phyloP scores from a whole-genome alignment of 1,140 invertebrate genomes.

The Latrodectus geometricus region DNA sequence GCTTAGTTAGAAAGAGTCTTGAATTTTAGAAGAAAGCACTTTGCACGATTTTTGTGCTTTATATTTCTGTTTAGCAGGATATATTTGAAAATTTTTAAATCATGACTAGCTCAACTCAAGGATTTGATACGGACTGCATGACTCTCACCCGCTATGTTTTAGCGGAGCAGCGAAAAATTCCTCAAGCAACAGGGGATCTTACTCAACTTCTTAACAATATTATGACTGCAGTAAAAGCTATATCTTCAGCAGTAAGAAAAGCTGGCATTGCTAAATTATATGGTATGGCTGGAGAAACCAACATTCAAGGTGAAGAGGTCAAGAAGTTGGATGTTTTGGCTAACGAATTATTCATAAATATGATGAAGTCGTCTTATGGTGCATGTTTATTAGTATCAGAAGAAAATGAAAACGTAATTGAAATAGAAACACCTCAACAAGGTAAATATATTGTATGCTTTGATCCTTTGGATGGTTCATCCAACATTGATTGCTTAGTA shows the following conservation, averaged over 20 bases:
- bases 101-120: conserved; percentile 60
- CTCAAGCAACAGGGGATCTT: conserved; percentile 91
- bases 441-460: conserved; percentile 99
- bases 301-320: conserved; percentile 98
- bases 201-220: conserved; percentile 94
- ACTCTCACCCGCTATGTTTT: conserved; percentile 96
- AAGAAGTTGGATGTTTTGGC: conserved; percentile 97
- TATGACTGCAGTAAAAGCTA: conserved; percentile 96
- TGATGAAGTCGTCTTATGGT: conserved; percentile 95
- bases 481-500: conserved; percentile 98
- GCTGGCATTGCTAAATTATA: conserved; percentile 94
- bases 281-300: conserved; percentile 92
- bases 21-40: too few species aligned
- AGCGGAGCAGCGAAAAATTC: conserved; percentile 87
- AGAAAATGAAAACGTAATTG: conserved; percentile 92
- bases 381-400: conserved; percentile 94
- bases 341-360: conserved; percentile 99
- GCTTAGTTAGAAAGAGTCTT: too few species aligned
- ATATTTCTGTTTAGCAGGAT: too few species aligned
- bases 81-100: neutral
- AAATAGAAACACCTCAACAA: conserved; percentile 88
- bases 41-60: too few species aligned
- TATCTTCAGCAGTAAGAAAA: conserved; percentile 89
- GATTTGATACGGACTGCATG: conserved; percentile 91
- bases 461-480: conserved; percentile 98